Percentiles rank a stretch among this genome's conserved stretches.
Conservation (phyloP, 1,140 invertebrate species). For the Drosophila ficusphila region DNA sequence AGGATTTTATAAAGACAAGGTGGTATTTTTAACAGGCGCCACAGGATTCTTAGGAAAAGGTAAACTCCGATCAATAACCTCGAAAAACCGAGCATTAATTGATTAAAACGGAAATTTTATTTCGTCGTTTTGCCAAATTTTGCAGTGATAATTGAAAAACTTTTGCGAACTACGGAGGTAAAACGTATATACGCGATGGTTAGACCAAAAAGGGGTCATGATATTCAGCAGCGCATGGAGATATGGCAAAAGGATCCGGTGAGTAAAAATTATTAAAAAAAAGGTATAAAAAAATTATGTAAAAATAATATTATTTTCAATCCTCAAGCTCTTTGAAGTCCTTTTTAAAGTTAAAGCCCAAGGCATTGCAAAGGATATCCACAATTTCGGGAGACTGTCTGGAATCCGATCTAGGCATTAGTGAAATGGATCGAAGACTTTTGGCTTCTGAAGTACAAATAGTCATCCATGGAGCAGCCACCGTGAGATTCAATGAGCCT, state of each 20-base stretch:
- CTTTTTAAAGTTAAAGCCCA: constrained; percentile 3
- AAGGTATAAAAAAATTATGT: too few species aligned
- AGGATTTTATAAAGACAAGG: constrained; percentile 29
- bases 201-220: constrained; percentile 90
- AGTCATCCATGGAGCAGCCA: constrained; percentile 94
- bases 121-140: background rate
- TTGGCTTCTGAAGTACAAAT: constrained; percentile 85
- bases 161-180: constrained; percentile 90
- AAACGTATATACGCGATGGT: constrained; percentile 90
- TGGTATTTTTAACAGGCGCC: constrained; percentile 19
- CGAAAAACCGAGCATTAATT: too few species aligned
- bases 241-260: constrained; percentile 86
- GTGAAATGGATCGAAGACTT: constrained; percentile 85
- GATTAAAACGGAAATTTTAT: background rate
- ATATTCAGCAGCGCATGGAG: constrained; percentile 87
- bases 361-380: constrained; percentile 30
- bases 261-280: too few species aligned
- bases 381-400: constrained; percentile 86
- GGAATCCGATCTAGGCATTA: constrained; percentile 88
- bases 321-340: constrained; percentile 10
- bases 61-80: background rate
- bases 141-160: constrained; percentile 90
- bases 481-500: constrained; percentile 92
- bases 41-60: constrained; percentile 36
- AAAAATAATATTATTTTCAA: background rate